Evolutionary conservation across 2,888 invertebrate genomes (phyloP), one percentile per base, ranked within the genome.

Genomic region (Crioceris asparagi): DNA sequence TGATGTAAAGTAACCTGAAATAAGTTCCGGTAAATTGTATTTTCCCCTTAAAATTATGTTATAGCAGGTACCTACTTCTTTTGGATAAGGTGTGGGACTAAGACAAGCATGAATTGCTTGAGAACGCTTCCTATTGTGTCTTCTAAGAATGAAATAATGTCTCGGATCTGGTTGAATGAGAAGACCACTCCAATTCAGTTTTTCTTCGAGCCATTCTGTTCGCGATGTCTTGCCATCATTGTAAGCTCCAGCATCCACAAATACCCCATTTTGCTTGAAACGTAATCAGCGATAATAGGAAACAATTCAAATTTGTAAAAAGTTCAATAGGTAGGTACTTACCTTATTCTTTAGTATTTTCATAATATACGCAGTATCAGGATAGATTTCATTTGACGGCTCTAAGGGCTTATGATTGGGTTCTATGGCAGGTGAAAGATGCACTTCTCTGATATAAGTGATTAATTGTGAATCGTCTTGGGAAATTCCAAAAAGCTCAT

Each of bases 91-190:
- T 36, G 77, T 77, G 17, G 83, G 77, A 55, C 84, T 85, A 40
- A 88, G 72, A 49, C 87, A 88, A 35, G 85, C 85, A 56, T 86
- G 84, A 46, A 83, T 71, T 52, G 67, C 76, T 53, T 77, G 71
- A 26, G 77, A 72, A 47, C 69, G 71, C 35, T 71, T 68, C 44
- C 73, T 67, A 49, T 61, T 74, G 49, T 74, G 73, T 38, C 70
- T 63, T 14, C 77, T 63, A 50, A 83, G 62, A 41, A 71, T 70
- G 40, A 83, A 77, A 67, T 75, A 87, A 66, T 81, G 81, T n/a
- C 75, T 61, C 0, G 85, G 78, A 49, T 85, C 83, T 0, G 85
- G 83, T 46, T 87, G 77, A 34, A 83, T 75, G 33, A 81, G 69
- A 14, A 86, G 67, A 2, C 87, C 87, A 51, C 69, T 69, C 88